Evolutionary conservation across 2,888 invertebrate species (phyloP), one percentile per base, ranked within the genome.

Genomic region (Trissoscelio sp.): DNA sequence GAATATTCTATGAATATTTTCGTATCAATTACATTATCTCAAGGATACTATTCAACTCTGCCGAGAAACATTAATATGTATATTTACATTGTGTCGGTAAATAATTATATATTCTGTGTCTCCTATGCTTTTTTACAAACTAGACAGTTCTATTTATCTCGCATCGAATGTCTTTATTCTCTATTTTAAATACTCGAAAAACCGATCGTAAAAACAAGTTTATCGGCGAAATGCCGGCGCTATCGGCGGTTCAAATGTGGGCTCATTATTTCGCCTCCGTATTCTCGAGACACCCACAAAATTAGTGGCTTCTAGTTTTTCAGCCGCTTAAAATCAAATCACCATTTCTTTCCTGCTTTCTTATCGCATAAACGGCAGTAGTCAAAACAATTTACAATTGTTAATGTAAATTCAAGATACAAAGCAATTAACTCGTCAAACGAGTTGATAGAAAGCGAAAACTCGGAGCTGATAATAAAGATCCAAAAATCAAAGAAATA

Each of bases 1-100:
- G 46, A 69, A 57, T 69, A 57, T 57, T 69, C 69, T 57, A 69
- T 57, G 57, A 55, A 69, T 69, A 69, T 46, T 69, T 69, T 69
- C 69, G 57, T 69, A 69, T 69, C 69, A 69, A 44, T 69, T 69
- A 69, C 69, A 69, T 9, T 57, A 20, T 57, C 28, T 55, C 69
- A 69, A 70, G 70, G 70, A 70, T 58, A 58, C 46, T 58, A 48
- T 70, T 31, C 9, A 48, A 48, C 70, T 57, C 42, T 0, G 22
- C n/a, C 20, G 58, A 67, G 53, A 44, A 44, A 31, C 16, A 55
- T 57, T 44, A 42, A 67, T 39, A 46, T 46, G 46, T 20, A 46
- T 42, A 24, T 57, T 31, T 46, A 57, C 31, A 69, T 51, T 48
- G 31, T 53, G 22, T 42, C 39, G 24, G 28, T 22, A 18, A 24